Percentiles rank a stretch among this genome's conserved stretches.
Evolutionary conservation across 2,113 vertebrate genomes (phyloP).

Genomic region (Malaclemys terrapin): DNA sequence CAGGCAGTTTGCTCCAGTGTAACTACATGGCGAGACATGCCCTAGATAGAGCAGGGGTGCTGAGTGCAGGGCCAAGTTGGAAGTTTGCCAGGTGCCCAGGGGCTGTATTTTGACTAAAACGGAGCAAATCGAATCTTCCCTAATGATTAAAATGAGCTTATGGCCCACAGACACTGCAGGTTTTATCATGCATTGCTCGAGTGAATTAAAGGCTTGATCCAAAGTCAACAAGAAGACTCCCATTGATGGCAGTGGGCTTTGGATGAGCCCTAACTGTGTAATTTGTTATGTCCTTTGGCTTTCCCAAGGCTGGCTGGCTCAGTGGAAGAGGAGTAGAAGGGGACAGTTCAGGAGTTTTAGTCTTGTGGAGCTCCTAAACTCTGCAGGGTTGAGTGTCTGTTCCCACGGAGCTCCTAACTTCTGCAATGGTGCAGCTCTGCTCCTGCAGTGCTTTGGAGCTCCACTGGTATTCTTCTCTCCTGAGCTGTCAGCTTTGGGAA

Average conservation of each 20-base stretch:
- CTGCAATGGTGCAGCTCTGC: not conserved
- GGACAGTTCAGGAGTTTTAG: no score
- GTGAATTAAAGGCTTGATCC: not conserved
- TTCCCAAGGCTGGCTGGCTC: not conserved
- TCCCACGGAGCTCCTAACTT: not conserved
- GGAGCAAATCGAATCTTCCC: slow-evolving; percentile 29
- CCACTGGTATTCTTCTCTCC: not conserved
- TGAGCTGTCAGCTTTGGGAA: not conserved
- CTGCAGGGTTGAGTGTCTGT: no score
- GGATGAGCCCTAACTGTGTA: not conserved
- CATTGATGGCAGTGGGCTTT: not conserved
- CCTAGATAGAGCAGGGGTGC: slow-evolving; percentile 61
- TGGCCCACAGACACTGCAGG: not conserved
- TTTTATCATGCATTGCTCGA: not conserved
- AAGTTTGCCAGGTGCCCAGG: slow-evolving; percentile 29
- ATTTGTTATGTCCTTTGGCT: not conserved
- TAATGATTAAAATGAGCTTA: slow-evolving; percentile 44
- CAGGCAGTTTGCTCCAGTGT: slow-evolving; percentile 48
- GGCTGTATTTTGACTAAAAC: slow-evolving; percentile 12
- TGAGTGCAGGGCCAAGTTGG: slow-evolving; percentile 16
- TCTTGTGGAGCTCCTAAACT: no score
- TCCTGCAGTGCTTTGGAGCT: not conserved
- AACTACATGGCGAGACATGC: slow-evolving; percentile 52
- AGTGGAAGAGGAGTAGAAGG: not conserved
- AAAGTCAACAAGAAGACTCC: not conserved